Conservation (phyloP, 1,140 invertebrate species). For the Zeugodacus cucurbitae region DNA sequence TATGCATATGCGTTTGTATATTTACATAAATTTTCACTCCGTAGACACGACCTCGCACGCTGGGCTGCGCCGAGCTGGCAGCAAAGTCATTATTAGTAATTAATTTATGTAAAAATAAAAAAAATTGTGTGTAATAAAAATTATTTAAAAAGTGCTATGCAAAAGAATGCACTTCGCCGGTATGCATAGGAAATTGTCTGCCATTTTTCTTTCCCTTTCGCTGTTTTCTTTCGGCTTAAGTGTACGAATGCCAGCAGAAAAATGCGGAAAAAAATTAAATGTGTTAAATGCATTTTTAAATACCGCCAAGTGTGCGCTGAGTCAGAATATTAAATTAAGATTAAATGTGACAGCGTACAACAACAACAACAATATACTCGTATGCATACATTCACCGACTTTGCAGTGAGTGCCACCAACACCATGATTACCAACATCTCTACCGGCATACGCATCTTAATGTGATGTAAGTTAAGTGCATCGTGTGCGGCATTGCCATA, state of each 20-base stretch:
- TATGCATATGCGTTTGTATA: neutral
- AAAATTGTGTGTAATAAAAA: neutral
- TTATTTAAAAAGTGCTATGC: slow-evolving; percentile 13
- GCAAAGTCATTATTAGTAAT: slow-evolving; percentile 38
- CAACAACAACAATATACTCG: neutral
- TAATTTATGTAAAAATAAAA: slow-evolving; percentile 35
- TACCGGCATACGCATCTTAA: neutral
- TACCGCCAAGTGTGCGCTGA: slow-evolving; percentile 32
- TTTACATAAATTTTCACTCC: slow-evolving; percentile 34
- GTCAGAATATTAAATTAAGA: slow-evolving; percentile 39
- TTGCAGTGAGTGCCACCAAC: neutral
- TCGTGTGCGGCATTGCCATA: neutral
- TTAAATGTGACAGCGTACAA: slow-evolving; percentile 28
- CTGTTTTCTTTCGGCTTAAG: neutral
- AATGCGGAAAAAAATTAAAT: neutral
- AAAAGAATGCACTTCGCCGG: neutral
- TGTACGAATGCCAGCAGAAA: neutral
- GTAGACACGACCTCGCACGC: neutral
- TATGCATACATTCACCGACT: neutral
- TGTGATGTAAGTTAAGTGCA: slow-evolving; percentile 6
- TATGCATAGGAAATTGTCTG: slow-evolving; percentile 2
- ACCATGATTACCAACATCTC: neutral
- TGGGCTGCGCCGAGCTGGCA: neutral
- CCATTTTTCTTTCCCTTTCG: slow-evolving; percentile 28
- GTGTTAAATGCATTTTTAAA: slow-evolving; percentile 39